Evolutionary conservation across 2,797 vertebrate species (phyloP).

Genomic region (Podarcis siculus): DNA sequence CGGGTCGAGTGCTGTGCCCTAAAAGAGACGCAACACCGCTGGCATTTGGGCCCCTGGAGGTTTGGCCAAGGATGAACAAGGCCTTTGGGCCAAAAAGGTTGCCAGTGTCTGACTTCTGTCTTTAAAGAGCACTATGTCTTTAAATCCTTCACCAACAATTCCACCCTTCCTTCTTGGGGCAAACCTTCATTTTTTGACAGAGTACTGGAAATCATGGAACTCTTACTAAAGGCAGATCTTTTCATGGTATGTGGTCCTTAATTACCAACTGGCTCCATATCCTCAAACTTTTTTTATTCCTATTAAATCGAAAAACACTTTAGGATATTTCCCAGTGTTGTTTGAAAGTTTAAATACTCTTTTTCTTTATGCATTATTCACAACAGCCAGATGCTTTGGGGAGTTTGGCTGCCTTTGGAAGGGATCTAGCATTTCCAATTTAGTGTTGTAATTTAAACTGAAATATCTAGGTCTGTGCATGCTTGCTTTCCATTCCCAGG

Average conservation of each 20-base stretch:
- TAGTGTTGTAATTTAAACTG: constrained; percentile 69
- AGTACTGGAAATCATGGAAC: not conserved
- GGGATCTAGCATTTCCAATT: constrained; percentile 60
- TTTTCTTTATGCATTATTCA: constrained; percentile 71
- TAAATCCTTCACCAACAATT: not conserved
- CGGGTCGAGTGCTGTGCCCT: no score
- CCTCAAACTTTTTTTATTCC: not conserved
- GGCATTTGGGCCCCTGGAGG: no score
- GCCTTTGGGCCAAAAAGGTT: not conserved
- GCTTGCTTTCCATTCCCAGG: constrained; percentile 57
- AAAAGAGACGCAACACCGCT: no score
- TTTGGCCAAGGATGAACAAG: not conserved
- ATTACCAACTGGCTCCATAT: not conserved
- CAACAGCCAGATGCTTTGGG: constrained; percentile 70
- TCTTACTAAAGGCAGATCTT: not conserved
- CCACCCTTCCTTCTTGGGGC: not conserved
- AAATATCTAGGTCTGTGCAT: constrained; percentile 72
- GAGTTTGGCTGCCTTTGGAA: constrained; percentile 66
- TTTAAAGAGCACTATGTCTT: not conserved
- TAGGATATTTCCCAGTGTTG: not conserved
- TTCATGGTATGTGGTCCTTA: not conserved
- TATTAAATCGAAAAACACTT: not conserved
- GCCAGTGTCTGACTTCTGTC: no score
- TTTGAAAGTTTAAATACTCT: constrained; percentile 49
- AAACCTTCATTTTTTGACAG: not conserved